Evolutionary conservation across 2,888 invertebrate genomes (phyloP), one percentile per base, ranked within the genome.

Genomic region (Leptopilina drosophilae): DNA sequence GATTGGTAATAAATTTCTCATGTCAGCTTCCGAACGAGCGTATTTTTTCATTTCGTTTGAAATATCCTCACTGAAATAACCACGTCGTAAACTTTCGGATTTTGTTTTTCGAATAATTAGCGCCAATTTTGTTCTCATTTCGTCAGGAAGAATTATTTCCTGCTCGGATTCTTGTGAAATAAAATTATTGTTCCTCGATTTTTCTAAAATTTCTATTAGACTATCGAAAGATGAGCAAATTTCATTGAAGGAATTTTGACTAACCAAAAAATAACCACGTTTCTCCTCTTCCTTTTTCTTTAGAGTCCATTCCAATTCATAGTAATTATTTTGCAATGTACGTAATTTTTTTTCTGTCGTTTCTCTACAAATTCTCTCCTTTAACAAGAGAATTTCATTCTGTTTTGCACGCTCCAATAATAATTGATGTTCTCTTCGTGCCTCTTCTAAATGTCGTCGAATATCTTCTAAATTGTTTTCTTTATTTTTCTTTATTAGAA

Each of bases 41-140:
- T 86, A 83, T 77, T 88, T 91, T 49, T 82, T 87, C 0, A 82
- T 64, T 4, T 84, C 76, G 15, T 67, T 82, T 73, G 62, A 67
- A 33, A 77, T 69, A 56, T 84, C 81, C 64, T 80, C 81, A 77
- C 76, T 73, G 40, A 66, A 46, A 69, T 80, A 84, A 2, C 87
- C 86, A 0, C 87, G 82, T 33, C 86, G 83, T 4, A 89, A 81
- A 64, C 87, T 90, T 77, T 90, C 91, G 0, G 91, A 91, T 77
- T 91, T 91, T 5, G 91, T 90, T 76, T 91, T 88, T 0, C 91
- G 85, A n/a, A 91, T 88, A 4, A 90, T 82, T 11, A 85, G 85
- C 0, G 85, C 85, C 9, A 91, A 82, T 11, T 84, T 84, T 26
- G 84, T 82, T 64, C 84, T 87, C 64, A 91, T 87, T 7, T 88